phyloP scores from a whole-genome alignment of 2,888 invertebrate species.

The Steinernema carpocapsae region DNA sequence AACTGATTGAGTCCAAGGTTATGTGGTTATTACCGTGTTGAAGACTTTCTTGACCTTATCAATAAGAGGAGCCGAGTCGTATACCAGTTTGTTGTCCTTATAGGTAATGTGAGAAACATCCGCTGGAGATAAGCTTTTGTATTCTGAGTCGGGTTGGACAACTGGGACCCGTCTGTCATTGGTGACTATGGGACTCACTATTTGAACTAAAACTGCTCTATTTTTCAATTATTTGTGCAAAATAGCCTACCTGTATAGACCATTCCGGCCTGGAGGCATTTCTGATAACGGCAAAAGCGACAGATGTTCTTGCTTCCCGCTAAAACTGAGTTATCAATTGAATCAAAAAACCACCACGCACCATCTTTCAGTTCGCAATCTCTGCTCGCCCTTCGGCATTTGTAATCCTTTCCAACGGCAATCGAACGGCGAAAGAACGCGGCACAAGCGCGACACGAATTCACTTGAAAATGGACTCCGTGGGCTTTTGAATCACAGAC shows the following conservation, averaged over 20 bases:
- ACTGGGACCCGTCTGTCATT: constrained; percentile 9
- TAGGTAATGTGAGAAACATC: neutral
- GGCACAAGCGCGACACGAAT: constrained; percentile 39
- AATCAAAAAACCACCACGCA: neutral
- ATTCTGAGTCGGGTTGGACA: neutral
- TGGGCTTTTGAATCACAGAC: constrained; percentile 36
- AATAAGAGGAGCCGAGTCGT: neutral
- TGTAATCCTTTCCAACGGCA: constrained; percentile 30
- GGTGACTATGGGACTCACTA: neutral
- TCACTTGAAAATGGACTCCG: constrained; percentile 37
- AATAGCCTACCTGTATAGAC: neutral
- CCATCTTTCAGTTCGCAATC: constrained; percentile 31
- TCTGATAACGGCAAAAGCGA: constrained; percentile 10
- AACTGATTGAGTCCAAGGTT: neutral
- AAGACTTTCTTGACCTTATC: neutral
- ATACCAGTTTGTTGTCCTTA: constrained; percentile 5
- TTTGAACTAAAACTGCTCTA: neutral
- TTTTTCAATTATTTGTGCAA: neutral
- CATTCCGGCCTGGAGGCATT: constrained; percentile 23
- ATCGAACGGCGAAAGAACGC: constrained; percentile 38
- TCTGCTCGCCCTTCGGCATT: constrained; percentile 34
- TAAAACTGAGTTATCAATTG: no score
- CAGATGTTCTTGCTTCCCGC: neutral
- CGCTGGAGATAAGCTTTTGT: neutral
- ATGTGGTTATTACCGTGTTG: neutral